Conservation (phyloP, 1,140 invertebrate genomes). For the Pseudobourletiella spinata region DNA sequence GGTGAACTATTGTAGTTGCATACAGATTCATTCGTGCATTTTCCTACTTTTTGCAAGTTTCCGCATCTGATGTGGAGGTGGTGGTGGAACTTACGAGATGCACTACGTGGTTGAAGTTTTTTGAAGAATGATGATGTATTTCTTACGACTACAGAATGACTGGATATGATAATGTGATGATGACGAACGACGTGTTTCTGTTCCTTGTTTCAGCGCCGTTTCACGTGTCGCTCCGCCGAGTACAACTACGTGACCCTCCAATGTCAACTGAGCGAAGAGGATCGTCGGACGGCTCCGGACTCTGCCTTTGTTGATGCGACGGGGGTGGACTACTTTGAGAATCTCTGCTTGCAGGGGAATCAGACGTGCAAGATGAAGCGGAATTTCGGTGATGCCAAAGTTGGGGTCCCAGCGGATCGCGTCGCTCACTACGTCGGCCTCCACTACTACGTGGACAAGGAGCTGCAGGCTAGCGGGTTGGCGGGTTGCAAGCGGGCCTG, state of each 20-base stretch:
- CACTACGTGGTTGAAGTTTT: no score
- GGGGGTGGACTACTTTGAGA: constrained; percentile 91
- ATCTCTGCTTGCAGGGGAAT: constrained; percentile 76
- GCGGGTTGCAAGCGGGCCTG: constrained; percentile 77
- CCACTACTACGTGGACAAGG: constrained; percentile 89
- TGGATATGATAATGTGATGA: no score
- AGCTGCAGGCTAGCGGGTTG: constrained; percentile 72
- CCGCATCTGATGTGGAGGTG: no score
- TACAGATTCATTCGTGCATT: no score
- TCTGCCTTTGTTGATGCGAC: constrained; percentile 73
- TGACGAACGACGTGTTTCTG: no score
- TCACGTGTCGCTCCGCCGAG: constrained; percentile 81
- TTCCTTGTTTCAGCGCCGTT: constrained; percentile 57
- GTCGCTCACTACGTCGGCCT: constrained; percentile 78
- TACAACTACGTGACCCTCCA: constrained; percentile 88
- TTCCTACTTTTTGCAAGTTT: no score
- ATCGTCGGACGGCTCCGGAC: constrained; percentile 61
- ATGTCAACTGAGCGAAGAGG: constrained; percentile 79
- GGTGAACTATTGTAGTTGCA: no score
- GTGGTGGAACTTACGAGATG: no score
- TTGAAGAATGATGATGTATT: no score
- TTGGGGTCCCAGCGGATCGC: constrained; percentile 80
- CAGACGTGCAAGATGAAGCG: constrained; percentile 46
- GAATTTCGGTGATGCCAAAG: constrained; percentile 64
- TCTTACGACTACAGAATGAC: no score